Evolutionary conservation across 64 coral and sea anemone genomes (phyloP), one percentile per base, ranked within the genome.

Genomic region (Exaiptasia diaphana): DNA sequence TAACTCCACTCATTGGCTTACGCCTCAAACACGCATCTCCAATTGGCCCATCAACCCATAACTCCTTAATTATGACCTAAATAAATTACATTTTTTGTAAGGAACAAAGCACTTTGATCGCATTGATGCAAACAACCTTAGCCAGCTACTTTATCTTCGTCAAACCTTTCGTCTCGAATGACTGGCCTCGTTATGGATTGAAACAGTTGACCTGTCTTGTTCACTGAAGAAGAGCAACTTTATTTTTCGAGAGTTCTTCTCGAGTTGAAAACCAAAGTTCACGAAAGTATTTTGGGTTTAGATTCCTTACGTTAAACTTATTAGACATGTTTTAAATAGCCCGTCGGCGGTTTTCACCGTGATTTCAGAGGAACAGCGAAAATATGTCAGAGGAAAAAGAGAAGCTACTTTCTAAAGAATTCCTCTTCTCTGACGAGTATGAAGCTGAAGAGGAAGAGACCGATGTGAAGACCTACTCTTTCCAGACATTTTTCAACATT

Each of bases 401-500:
- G 14, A 35, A 75, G 28, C 64, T 88, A 38, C 38, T 88, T 34
- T 36, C 50, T 11, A 59, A 71, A 12, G 27, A 20, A 20, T 65
- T 71, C 27, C 80, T 53, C 40, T 75, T 32, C 20, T n/a, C n/a
- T n/a, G n/a, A n/a, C n/a, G n/a, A n/a, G n/a, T n/a, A n/a, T n/a
- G 86, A 85, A 18, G 64, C 39, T 14, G 74, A 78, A 22, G 65
- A 52, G 33, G 41, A 72, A 13, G 65, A 89, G 36, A 46, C 64
- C 12, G 86, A 78, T 1, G 86, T 61, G 22, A 93, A 95, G 50
- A 95, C 86, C 1, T 83, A 85, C 48, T 95, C 91, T 31, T 69
- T 88, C 18, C 79, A 89, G 25, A 78, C 86, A 28, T 95, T 95
- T 38, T 95, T 95, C 81, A 95, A 95, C 50, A 95, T 95, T 64